Evolutionary conservation across 1,140 invertebrate species (phyloP).

Genomic region (Thaumetopoea pityocampa): DNA sequence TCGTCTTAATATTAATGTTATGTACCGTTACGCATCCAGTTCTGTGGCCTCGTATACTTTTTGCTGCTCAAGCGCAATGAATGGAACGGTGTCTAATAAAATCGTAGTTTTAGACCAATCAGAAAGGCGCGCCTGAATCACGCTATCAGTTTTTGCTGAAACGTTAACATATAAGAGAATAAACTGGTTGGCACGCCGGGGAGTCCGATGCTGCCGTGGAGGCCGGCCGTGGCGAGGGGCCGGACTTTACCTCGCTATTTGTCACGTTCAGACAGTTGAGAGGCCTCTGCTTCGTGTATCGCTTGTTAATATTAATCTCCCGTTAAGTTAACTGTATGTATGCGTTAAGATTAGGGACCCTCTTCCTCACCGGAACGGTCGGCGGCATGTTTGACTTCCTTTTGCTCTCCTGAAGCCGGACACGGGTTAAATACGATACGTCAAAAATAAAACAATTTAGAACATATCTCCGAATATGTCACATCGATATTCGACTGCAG

Average conservation of each 20-base stretch:
- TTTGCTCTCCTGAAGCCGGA: too few species aligned
- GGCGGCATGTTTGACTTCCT: slow-evolving; percentile 66
- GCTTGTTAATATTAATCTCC: slow-evolving; percentile 69
- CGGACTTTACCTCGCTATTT: slow-evolving; percentile 63
- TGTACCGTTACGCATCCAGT: slow-evolving; percentile 6
- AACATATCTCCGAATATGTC: too few species aligned
- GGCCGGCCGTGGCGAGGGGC: slow-evolving; percentile 68
- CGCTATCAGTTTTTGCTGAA: slow-evolving; percentile 40
- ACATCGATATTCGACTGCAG: too few species aligned
- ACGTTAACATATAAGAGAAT: slow-evolving; percentile 33
- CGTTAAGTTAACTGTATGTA: slow-evolving; percentile 71
- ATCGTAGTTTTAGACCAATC: slow-evolving; percentile 39
- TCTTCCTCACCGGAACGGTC: slow-evolving; percentile 60
- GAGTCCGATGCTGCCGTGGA: slow-evolving; percentile 67
- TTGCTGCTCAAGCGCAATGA: slow-evolving; percentile 48
- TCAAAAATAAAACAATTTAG: too few species aligned
- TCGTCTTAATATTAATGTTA: too few species aligned
- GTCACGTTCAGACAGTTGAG: slow-evolving; percentile 53
- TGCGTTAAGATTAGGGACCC: slow-evolving; percentile 68
- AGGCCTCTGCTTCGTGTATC: slow-evolving; percentile 70
- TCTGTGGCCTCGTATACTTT: slow-evolving; percentile 29
- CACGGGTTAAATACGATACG: too few species aligned
- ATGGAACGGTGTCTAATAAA: slow-evolving; percentile 44
- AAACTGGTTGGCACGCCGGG: slow-evolving; percentile 29
- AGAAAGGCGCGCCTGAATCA: slow-evolving; percentile 34